Conservation (phyloP, 2,888 invertebrate species). For the Caenorhabditis macrosperma region DNA sequence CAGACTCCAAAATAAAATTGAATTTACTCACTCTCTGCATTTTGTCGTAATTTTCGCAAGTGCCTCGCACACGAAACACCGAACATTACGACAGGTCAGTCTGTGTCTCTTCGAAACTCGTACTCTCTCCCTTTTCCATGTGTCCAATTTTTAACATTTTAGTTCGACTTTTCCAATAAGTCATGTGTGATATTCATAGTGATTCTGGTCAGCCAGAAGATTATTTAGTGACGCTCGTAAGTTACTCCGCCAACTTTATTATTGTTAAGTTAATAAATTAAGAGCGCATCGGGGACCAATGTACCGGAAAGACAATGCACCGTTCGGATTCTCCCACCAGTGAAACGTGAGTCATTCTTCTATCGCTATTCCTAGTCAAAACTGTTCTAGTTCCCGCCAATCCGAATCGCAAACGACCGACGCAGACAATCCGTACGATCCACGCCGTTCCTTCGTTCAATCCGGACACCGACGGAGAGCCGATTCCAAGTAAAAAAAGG, state of each 20-base stretch:
- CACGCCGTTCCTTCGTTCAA: conserved; percentile 12
- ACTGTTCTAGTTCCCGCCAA: neutral
- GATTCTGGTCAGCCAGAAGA: neutral
- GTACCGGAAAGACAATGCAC: conserved; percentile 4
- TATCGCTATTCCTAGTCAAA: neutral
- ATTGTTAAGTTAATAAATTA: neutral
- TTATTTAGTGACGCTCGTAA: conserved; percentile 3
- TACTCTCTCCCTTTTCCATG: conserved; percentile 4
- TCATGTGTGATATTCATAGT: neutral
- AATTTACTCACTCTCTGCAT: neutral
- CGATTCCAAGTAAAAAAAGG: neutral
- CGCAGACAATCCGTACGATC: neutral
- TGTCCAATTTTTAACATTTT: neutral
- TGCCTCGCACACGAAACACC: neutral
- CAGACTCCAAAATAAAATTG: too few species aligned
- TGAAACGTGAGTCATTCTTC: neutral
- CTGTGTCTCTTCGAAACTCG: conserved; percentile 16
- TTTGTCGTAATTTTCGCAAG: neutral
- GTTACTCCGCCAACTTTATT: neutral
- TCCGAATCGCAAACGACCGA: conserved; percentile 5
- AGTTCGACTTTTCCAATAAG: neutral
- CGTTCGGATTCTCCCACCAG: conserved; percentile 16
- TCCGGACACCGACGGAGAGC: conserved; percentile 22
- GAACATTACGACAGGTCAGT: conserved; percentile 14
- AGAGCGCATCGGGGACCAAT: neutral